Conservation (phyloP, 1,140 invertebrate species). For the Potamilus streckersoni region DNA sequence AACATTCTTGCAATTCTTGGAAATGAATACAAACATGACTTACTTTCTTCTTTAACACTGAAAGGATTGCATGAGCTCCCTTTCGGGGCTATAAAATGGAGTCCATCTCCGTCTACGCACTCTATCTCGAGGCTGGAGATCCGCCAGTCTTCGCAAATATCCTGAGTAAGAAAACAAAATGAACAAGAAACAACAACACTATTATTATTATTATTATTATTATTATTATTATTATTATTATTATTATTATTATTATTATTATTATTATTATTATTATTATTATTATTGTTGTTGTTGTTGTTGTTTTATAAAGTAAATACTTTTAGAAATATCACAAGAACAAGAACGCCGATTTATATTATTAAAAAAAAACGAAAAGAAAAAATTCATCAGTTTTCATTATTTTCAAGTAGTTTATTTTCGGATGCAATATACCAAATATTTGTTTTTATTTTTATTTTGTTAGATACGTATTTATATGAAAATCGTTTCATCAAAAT, state of each 20-base stretch:
- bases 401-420: too few relatives aligned
- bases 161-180: constrained; percentile 25
- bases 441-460: too few relatives aligned
- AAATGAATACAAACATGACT: not conserved
- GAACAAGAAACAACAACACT: not conserved
- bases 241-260: constrained; percentile 7
- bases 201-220: constrained; percentile 5
- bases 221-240: constrained; percentile 1
- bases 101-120: constrained; percentile 49
- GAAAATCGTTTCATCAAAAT: too few relatives aligned
- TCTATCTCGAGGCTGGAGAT: constrained; percentile 47
- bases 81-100: constrained; percentile 48
- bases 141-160: constrained; percentile 47
- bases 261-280: not conserved
- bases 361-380: too few relatives aligned
- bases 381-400: too few relatives aligned
- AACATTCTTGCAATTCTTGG: too few relatives aligned
- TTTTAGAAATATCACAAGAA: not conserved
- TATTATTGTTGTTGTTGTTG: not conserved
- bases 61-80: constrained; percentile 43
- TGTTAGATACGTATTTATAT: too few relatives aligned
- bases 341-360: not conserved
- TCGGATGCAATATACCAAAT: too few relatives aligned
- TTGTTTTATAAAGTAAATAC: not conserved
- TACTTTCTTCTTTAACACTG: constrained; percentile 34